Evolutionary conservation across 2,113 vertebrate genomes (phyloP).

Genomic region (Myiozetetes cayanensis): DNA sequence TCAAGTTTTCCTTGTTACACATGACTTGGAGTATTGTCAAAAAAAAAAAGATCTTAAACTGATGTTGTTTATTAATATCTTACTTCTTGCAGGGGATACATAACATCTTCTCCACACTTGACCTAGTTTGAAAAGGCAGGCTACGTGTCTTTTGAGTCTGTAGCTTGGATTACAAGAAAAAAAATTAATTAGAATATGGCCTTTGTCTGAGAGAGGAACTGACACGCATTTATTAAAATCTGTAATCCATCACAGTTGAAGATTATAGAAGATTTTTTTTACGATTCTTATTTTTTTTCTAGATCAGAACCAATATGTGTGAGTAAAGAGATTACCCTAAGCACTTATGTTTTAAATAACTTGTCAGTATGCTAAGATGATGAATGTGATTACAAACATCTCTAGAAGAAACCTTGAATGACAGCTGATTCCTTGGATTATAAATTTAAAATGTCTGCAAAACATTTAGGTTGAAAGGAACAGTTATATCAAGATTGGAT

Average conservation of each 20-base stretch:
- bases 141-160: conserved; percentile 47
- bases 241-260: conserved; percentile 61
- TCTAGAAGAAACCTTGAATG: conserved; percentile 42
- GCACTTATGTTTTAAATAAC: conserved; percentile 68
- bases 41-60: neutral
- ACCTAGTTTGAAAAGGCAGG: conserved; percentile 53
- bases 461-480: conserved; percentile 38
- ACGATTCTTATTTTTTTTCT: conserved; percentile 55
- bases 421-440: conserved; percentile 55
- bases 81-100: neutral
- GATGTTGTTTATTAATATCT: conserved; percentile 11
- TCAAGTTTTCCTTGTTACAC: neutral
- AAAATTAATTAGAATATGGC: conserved; percentile 69
- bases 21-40: neutral
- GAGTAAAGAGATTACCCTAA: conserved; percentile 71
- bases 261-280: conserved; percentile 64
- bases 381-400: conserved; percentile 52
- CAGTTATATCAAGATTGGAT: conserved; percentile 30
- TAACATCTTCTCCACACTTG: conserved; percentile 51
- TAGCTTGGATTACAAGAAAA: conserved; percentile 59
- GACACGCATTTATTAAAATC: conserved; percentile 66
- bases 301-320: conserved; percentile 53
- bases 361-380: conserved; percentile 52
- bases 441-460: conserved; percentile 47
- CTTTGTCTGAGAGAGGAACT: conserved; percentile 61